phyloP scores from a whole-genome alignment of 2,888 invertebrate species.

The Lithophane ornitopus region DNA sequence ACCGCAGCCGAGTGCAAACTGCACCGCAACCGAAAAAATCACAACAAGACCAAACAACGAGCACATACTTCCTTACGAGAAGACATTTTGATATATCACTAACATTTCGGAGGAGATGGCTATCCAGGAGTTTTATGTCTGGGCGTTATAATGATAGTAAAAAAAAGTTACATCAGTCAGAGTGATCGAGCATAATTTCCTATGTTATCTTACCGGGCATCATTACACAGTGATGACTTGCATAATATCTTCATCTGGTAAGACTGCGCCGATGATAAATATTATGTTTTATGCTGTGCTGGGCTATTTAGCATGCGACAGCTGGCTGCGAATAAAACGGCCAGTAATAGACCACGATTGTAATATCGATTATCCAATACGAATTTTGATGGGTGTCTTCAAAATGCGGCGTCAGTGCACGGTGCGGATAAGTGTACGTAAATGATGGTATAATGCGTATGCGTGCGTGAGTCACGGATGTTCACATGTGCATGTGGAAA shows the following conservation, averaged over 20 bases:
- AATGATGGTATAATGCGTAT: slow-evolving; percentile 81
- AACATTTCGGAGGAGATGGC: slow-evolving; percentile 50
- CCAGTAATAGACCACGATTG: slow-evolving; percentile 72
- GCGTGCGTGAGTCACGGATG: slow-evolving; percentile 88
- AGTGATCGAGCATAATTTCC: slow-evolving; percentile 70
- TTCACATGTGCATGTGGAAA: slow-evolving; percentile 88
- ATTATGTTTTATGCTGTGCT: slow-evolving; percentile 58
- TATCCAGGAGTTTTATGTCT: slow-evolving; percentile 43
- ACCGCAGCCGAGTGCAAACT: slow-evolving; percentile 74
- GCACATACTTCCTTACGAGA: slow-evolving; percentile 73
- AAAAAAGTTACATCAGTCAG: slow-evolving; percentile 66
- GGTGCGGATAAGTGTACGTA: slow-evolving; percentile 79
- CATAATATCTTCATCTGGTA: slow-evolving; percentile 72
- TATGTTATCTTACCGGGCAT: slow-evolving; percentile 61
- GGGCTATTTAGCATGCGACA: slow-evolving; percentile 70
- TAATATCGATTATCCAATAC: slow-evolving; percentile 79
- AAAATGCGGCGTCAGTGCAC: slow-evolving; percentile 74
- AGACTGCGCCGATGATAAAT: slow-evolving; percentile 59
- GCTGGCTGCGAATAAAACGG: slow-evolving; percentile 69
- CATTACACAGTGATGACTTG: slow-evolving; percentile 72
- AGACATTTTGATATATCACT: slow-evolving; percentile 69
- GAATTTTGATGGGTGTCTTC: slow-evolving; percentile 77
- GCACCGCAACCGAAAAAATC: slow-evolving; percentile 74
- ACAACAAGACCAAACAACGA: slow-evolving; percentile 69
- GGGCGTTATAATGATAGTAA: slow-evolving; percentile 54